A percentile compares a stretch with the other conserved stretches of the same genome.
Evolutionary conservation across 2,888 invertebrate species (phyloP).

Genomic region (Eristalinus aeneus): DNA sequence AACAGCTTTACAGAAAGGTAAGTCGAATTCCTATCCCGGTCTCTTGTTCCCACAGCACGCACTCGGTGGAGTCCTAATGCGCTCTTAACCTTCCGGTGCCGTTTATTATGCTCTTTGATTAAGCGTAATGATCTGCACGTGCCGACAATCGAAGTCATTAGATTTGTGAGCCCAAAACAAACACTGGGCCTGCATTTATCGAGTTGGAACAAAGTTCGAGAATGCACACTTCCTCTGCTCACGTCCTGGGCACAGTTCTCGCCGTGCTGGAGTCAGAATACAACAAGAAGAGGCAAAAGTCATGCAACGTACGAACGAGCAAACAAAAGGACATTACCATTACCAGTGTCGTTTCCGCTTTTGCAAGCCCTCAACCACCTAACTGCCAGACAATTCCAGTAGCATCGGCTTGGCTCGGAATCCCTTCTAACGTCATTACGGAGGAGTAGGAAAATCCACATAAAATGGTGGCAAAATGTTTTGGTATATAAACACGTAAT

Average conservation of each 20-base stretch:
- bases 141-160: constrained; percentile 75
- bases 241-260: constrained; percentile 39
- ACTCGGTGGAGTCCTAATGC: constrained; percentile 36
- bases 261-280: constrained; percentile 11
- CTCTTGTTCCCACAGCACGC: not conserved
- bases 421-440: constrained; percentile 64
- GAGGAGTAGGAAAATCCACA: constrained; percentile 68
- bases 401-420: constrained; percentile 32
- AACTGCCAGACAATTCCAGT: constrained; percentile 54
- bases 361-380: constrained; percentile 44
- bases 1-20: constrained; percentile 83
- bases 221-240: constrained; percentile 65
- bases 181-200: constrained; percentile 58
- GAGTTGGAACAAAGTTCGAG: constrained; percentile 63
- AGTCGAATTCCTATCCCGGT: constrained; percentile 74
- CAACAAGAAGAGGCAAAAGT: constrained; percentile 60
- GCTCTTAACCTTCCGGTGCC: constrained; percentile 66
- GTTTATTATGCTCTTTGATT: constrained; percentile 72
- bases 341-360: constrained; percentile 68
- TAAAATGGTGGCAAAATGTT: constrained; percentile 72
- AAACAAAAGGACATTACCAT: constrained; percentile 72
- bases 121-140: constrained; percentile 74
- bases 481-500: constrained; percentile 72
- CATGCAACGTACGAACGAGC: constrained; percentile 64
- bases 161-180: constrained; percentile 59